Conservation (phyloP, 53 echinoderm and acorn worm genomes). For the Astropecten irregularis region DNA sequence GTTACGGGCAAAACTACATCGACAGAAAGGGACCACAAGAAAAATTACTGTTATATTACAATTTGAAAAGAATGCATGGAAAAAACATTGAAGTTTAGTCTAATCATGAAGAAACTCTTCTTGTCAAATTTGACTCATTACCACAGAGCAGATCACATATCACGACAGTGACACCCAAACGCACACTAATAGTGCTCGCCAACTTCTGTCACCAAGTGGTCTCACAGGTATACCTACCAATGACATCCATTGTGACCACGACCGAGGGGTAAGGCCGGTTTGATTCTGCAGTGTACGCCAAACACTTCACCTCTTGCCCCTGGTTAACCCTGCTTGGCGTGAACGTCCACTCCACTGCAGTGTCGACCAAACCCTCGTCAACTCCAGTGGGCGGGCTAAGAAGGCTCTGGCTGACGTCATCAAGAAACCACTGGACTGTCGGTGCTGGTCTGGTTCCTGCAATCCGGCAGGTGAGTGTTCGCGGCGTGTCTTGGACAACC, state of each 20-base stretch:
- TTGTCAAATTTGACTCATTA: too few relatives aligned
- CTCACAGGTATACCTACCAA: conserved; percentile 6
- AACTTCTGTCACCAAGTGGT: too few relatives aligned
- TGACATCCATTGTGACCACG: neutral
- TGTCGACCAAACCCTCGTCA: neutral
- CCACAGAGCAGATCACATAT: too few relatives aligned
- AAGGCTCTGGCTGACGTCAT: neutral
- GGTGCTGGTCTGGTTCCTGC: conserved; percentile 5
- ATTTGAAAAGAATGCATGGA: too few relatives aligned
- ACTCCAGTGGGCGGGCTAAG: neutral
- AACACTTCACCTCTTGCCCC: neutral
- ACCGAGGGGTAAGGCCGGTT: neutral
- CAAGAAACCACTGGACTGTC: conserved; percentile 29
- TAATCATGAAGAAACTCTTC: too few relatives aligned
- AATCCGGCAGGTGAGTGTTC: neutral
- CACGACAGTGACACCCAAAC: too few relatives aligned
- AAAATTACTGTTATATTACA: too few relatives aligned
- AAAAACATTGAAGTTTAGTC: too few relatives aligned
- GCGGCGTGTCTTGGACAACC: neutral
- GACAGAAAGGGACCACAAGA: too few relatives aligned
- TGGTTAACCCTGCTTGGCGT: neutral
- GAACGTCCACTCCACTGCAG: neutral
- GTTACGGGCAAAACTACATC: neutral
- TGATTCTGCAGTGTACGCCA: neutral
- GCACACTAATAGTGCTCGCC: too few relatives aligned